These are phyloP conservation scores for Macropodus opercularis DNA, from an alignment of 2,797 vertebrate genomes.

Conservation along the genomic window DNA sequence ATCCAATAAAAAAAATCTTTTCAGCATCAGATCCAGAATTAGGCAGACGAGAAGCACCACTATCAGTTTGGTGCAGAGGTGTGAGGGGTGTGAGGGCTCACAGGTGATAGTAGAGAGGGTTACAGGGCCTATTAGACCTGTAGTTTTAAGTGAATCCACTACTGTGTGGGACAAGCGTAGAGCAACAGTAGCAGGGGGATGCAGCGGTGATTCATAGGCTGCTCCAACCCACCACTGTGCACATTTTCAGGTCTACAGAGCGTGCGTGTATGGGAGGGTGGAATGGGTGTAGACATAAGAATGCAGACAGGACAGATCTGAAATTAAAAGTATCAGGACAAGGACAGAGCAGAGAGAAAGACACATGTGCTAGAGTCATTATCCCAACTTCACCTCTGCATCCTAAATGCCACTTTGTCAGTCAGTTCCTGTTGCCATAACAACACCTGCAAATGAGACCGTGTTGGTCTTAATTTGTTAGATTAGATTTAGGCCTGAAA, in stretches of 20 bases:
- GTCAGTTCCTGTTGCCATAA: constrained; percentile 69
- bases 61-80: constrained; percentile 38
- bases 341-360: neutral
- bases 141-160: constrained; percentile 45
- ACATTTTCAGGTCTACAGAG: constrained; percentile 40
- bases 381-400: constrained; percentile 16
- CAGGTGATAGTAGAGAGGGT: constrained; percentile 37
- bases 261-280: constrained; percentile 14
- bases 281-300: constrained; percentile 9
- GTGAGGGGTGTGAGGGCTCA: constrained; percentile 38
- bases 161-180: constrained; percentile 58
- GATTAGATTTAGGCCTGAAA: constrained; percentile 60
- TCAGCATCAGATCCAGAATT: too few relatives aligned
- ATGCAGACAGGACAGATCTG: neutral
- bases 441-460: constrained; percentile 57
- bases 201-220: constrained; percentile 62
- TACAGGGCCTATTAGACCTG: constrained; percentile 29
- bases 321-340: constrained; percentile 3
- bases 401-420: constrained; percentile 39
- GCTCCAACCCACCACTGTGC: constrained; percentile 53
- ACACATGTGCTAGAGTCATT: constrained; percentile 7
- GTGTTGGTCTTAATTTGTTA: constrained; percentile 45
- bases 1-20: too few relatives aligned
- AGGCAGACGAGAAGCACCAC: too few relatives aligned
- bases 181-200: constrained; percentile 44